Evolutionary conservation across 1,140 invertebrate genomes (phyloP).

Genomic region (Semibalanus balanoides): DNA sequence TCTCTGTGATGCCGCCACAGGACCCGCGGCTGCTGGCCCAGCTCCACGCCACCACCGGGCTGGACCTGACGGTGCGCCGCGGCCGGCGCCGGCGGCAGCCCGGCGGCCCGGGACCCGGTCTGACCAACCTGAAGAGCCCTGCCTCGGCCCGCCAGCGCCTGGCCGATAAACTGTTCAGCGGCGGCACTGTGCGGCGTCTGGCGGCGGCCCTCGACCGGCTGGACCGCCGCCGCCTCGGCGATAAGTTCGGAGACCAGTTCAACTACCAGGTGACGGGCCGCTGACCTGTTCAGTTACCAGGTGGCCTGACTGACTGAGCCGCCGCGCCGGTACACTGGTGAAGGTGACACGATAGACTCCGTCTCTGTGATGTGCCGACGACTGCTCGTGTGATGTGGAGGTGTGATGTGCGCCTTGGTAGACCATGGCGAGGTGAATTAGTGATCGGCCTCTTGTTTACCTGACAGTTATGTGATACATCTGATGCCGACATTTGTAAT

Average conservation of each 20-base stretch:
- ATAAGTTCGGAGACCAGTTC: background rate
- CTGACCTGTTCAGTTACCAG: background rate
- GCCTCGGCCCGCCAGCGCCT: background rate
- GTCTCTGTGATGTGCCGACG: no score
- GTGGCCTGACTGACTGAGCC: no score
- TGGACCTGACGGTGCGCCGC: conserved; percentile 21
- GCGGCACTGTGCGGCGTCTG: background rate
- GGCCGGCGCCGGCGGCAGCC: conserved; percentile 9
- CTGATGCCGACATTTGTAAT: no score
- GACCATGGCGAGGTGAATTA: no score
- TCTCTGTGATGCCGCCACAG: no score
- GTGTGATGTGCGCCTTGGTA: no score
- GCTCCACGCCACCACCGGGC: conserved; percentile 28
- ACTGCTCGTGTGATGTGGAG: no score
- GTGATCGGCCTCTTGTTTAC: no score
- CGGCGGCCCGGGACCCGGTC: no score
- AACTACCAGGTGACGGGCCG: background rate
- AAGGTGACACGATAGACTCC: no score
- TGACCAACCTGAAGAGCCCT: background rate
- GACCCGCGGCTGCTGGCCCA: conserved; percentile 42
- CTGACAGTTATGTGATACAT: no score
- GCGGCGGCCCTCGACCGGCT: background rate
- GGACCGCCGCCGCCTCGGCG: background rate
- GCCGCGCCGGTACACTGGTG: no score
- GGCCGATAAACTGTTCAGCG: background rate